Base-by-base conservation (phyloP, 2,797 vertebrate genomes). In the Amblyraja radiata region DNA sequence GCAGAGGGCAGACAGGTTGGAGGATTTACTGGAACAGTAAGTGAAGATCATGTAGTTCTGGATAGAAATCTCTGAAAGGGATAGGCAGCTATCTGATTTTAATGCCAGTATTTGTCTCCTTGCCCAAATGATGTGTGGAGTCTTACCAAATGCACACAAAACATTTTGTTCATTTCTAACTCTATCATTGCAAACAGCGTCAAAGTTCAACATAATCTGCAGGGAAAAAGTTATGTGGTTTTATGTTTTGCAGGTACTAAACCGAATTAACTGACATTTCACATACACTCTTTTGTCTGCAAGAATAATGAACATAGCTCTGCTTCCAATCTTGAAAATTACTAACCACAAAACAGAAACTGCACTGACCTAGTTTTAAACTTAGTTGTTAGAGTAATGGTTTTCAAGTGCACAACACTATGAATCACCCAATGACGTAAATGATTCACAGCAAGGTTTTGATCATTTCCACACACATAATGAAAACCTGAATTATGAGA, bases 41-140 rank as follows among this genome's bases (percentile, higher is more conserved):
- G 90, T 73, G 90, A 91, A 91, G 65, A 71, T 91, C 90, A 74
- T 74, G 71, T 74, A 91, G 90, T 74, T 46, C 65, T 91, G 39
- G 90, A 54, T 7, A 46, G 90, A 91, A 46, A 74, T 74, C 90
- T 73, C 90, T 91, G 68, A 39, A 54, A 74, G 90, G 23, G 90
- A 16, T 39, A 74, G 90, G 71, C 84, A 68, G 63, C n/a, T n/a
- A 88, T 21, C 84, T 68, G 84, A 88, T 88, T 68, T 90, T 90
- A 46, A 39, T 74, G 21, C 8, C 71, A 28, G 36, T 11, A 32
- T 74, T 73, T 91, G 36, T 74, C 36, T 74, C 90, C 90, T 91
- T 54, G 71, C 68, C 90, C 71, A 36, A 54, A 91, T 91, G 88
- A 74, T 91, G 23, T 91, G 68, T 91, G 65, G 71, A 91, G 90